These are phyloP conservation scores for Palythoa heliodiscus DNA, from an alignment of 92 coral and sea anemone species.

Conservation along the genomic window DNA sequence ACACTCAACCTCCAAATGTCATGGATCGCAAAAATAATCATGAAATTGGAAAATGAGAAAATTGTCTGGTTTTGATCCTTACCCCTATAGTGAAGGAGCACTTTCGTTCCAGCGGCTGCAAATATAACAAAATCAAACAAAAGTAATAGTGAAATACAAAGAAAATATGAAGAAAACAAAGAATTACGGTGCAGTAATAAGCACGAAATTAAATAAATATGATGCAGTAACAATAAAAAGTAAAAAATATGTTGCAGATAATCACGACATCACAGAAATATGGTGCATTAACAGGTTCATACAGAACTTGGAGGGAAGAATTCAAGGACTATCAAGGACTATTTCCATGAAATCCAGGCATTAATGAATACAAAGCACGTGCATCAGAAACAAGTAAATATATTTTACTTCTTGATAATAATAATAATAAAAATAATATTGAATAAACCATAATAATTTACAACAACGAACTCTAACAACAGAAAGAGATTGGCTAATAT, in stretches of 20 bases:
- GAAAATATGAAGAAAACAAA: neutral
- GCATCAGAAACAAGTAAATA: too few species aligned
- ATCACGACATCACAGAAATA: too few species aligned
- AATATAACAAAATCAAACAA: slow-evolving; percentile 13
- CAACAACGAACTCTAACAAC: too few species aligned
- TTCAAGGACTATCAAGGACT: too few species aligned
- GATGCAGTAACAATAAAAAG: neutral
- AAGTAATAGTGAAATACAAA: neutral
- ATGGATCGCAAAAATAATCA: neutral
- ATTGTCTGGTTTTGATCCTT: neutral
- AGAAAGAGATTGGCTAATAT: too few species aligned
- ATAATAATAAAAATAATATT: too few species aligned
- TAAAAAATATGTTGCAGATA: neutral
- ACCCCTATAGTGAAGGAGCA: slow-evolving; percentile 88
- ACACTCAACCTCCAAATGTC: neutral
- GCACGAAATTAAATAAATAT: neutral
- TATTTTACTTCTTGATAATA: too few species aligned
- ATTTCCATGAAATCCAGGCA: too few species aligned
- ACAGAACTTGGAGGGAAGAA: too few species aligned
- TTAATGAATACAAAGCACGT: too few species aligned
- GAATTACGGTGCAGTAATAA: neutral
- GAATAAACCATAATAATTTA: too few species aligned
- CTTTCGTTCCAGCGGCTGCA: slow-evolving; percentile 93
- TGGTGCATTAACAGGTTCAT: too few species aligned
- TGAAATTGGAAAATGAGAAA: neutral